Evolutionary conservation across 2,888 invertebrate genomes (phyloP).

Genomic region (Chorisops tibialis): DNA sequence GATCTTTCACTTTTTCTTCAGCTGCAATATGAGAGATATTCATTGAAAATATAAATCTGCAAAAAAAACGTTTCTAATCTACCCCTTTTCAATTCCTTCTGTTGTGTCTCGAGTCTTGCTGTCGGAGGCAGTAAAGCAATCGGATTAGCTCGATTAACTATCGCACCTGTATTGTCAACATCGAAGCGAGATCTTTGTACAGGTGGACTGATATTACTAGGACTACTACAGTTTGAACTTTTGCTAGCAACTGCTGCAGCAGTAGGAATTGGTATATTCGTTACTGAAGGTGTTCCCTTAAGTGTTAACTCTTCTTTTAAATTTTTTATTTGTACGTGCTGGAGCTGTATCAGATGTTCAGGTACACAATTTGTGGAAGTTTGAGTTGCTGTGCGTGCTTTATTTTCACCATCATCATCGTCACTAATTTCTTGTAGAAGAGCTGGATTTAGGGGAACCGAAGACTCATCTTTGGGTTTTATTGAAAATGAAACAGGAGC

Average conservation of each 20-base stretch:
- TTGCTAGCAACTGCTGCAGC: not conserved
- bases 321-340: not conserved
- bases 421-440: conserved; percentile 73
- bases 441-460: conserved; percentile 66
- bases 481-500: conserved; percentile 82
- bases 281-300: conserved; percentile 2
- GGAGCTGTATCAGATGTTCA: not conserved
- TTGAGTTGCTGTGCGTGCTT: conserved; percentile 27
- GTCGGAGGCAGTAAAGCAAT: conserved; percentile 29
- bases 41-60: not conserved
- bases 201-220: not conserved
- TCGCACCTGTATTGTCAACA: conserved; percentile 36
- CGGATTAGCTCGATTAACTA: conserved; percentile 23
- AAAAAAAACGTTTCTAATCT: not conserved
- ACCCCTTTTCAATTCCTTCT: conserved; percentile 42
- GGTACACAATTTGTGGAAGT: conserved; percentile 2
- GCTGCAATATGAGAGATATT: conserved; percentile 40
- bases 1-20: conserved; percentile 60
- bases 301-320: not conserved
- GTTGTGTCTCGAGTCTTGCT: conserved; percentile 35
- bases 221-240: not conserved
- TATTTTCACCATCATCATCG: conserved; percentile 53
- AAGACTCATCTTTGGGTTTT: conserved; percentile 71
- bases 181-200: conserved; percentile 35
- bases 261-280: not conserved